Evolutionary conservation across 2,113 vertebrate species (phyloP).

Genomic region (Charadrius vociferus): DNA sequence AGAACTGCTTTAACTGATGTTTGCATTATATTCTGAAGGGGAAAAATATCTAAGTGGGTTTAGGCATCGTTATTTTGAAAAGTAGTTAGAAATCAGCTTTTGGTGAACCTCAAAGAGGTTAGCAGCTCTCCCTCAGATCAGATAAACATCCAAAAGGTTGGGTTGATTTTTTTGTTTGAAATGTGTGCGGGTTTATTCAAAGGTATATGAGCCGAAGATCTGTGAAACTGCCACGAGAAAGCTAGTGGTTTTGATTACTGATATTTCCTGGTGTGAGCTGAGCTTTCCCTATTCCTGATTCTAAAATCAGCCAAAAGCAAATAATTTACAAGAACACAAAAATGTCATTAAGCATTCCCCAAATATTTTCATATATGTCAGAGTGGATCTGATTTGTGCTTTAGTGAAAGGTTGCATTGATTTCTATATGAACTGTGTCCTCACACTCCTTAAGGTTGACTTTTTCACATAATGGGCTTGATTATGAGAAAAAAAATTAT

Average conservation of each 20-base stretch:
- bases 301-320: background rate
- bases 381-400: background rate
- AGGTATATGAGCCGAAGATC: background rate
- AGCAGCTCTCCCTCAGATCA: background rate
- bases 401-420: slow-evolving; percentile 46
- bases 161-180: background rate
- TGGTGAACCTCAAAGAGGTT: background rate
- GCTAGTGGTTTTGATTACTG: background rate
- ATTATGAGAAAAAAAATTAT: slow-evolving; percentile 7
- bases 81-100: background rate
- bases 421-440: background rate
- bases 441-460: background rate
- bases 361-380: slow-evolving; percentile 33
- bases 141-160: background rate
- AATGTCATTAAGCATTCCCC: slow-evolving; percentile 35
- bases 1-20: background rate
- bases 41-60: background rate
- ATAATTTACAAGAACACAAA: slow-evolving; percentile 28
- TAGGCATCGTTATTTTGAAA: background rate
- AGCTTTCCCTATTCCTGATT: background rate
- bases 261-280: background rate
- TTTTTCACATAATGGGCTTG: background rate
- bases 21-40: background rate
- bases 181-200: background rate
- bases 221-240: background rate